phyloP scores from a whole-genome alignment of 2,888 invertebrate species.

The Eumerus sabulonum region DNA sequence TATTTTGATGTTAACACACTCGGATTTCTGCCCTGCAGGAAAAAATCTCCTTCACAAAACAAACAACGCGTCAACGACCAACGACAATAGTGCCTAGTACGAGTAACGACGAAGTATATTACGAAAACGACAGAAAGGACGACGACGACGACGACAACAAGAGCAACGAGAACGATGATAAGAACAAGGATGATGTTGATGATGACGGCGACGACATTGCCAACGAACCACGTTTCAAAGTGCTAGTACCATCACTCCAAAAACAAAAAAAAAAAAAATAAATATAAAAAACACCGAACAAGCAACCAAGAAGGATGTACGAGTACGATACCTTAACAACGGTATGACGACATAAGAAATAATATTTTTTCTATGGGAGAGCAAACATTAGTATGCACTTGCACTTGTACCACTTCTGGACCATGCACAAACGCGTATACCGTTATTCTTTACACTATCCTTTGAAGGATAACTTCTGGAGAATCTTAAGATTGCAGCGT shows the following conservation, averaged over 20 bases:
- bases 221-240: constrained; percentile 52
- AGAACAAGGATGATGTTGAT: constrained; percentile 10
- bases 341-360: constrained; percentile 9
- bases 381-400: constrained; percentile 66
- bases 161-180: constrained; percentile 13
- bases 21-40: constrained; percentile 41
- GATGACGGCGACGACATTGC: constrained; percentile 59
- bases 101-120: background rate
- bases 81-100: constrained; percentile 18
- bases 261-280: constrained; percentile 46
- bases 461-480: constrained; percentile 35
- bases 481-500: constrained; percentile 29
- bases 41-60: constrained; percentile 43
- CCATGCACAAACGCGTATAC: constrained; percentile 22
- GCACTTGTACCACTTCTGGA: constrained; percentile 67
- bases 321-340: no score
- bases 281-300: constrained; percentile 2
- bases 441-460: constrained; percentile 30
- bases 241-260: constrained; percentile 47
- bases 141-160: constrained; percentile 45
- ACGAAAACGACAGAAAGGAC: constrained; percentile 33
- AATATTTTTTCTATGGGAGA: constrained; percentile 61
- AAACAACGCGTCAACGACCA: constrained; percentile 68
- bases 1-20: constrained; percentile 61
- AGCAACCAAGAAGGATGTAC: no score